These are phyloP conservation scores for Phaetusa simplex DNA, from an alignment of 2,113 vertebrate species.

Conservation along the genomic window DNA sequence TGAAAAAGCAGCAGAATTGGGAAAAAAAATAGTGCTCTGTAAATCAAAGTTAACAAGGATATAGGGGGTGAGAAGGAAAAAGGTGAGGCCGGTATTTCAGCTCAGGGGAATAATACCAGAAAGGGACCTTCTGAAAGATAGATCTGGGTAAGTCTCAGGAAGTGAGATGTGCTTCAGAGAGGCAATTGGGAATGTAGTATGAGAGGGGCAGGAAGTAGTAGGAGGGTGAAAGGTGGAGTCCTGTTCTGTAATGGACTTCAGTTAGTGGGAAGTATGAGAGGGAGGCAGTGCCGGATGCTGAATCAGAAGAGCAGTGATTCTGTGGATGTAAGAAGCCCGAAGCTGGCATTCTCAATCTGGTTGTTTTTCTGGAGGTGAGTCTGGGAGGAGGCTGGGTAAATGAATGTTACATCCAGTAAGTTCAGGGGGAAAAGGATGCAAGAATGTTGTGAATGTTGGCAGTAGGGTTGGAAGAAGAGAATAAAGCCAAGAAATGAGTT, in stretches of 20 bases:
- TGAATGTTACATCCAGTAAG: neutral
- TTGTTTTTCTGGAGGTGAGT: neutral
- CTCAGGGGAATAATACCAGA: neutral
- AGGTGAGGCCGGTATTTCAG: neutral
- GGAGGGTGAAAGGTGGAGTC: conserved; percentile 37
- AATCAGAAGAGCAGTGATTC: neutral
- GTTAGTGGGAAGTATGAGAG: neutral
- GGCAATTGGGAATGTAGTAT: neutral
- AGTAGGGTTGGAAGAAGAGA: neutral
- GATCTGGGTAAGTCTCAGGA: neutral
- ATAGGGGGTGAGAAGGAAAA: neutral
- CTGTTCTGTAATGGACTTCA: neutral
- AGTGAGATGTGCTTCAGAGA: neutral
- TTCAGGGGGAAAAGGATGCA: neutral
- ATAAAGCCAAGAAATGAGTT: neutral
- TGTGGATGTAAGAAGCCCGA: neutral
- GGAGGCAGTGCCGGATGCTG: neutral
- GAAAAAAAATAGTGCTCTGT: neutral
- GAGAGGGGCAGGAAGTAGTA: neutral
- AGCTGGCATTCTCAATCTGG: neutral
- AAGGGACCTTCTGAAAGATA: neutral
- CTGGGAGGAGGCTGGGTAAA: neutral
- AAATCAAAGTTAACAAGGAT: neutral
- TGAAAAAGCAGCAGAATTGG: neutral
- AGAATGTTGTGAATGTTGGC: neutral